Evolutionary conservation across 2,113 vertebrate species (phyloP), one percentile per base, ranked within the genome.

Genomic region (Rhinopomastus cyanomelas): DNA sequence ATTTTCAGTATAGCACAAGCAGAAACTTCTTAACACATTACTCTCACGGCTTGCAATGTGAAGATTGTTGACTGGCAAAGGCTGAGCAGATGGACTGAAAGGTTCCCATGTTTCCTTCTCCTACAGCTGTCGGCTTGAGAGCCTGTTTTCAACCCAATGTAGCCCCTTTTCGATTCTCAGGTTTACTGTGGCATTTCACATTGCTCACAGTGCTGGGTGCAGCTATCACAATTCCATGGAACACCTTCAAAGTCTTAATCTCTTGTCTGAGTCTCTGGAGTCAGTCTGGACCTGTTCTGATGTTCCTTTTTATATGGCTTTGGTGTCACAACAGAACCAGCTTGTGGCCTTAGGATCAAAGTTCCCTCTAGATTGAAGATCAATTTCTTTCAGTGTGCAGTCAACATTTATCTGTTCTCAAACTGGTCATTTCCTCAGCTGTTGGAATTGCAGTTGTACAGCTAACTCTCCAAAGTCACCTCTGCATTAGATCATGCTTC

Each of bases 391-490:
- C 97, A 99, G 96, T 90, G 98, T 99, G 97, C 99, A 99, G 98
- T 99, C 98, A 96, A 99, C 98, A 97, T 99, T 98, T 97, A 99
- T 99, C 97, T 99, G 99, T 98, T 95, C 99, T 98, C 94, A 99
- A 97, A 97, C 98, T 98, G 96, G 98, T 99, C 98, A 99, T 99
- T 95, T 99, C 99, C 96, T 99, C 99, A 92, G 99, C 99, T 97
- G 98, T 98, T 69, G 99, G 99, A 95, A 98, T 99, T 44, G 98
- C 95, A 89, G 98, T 98, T 89, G 98, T 98, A 87, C 98, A 98
- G 97, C 98, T 99, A 91, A 99, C 99, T 91, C 99, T 97, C 95
- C 98, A 97, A 93, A 99, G 98, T 56, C 98, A 98, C 91, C 99
- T 98, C 96, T 99, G 99, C 97, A 99, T 98, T 76, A 98, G 98